A percentile compares a stretch with the other conserved stretches of the same genome.
Conservation (phyloP, 92 coral and sea anemone genomes). For the Desmophyllum pertusum region DNA sequence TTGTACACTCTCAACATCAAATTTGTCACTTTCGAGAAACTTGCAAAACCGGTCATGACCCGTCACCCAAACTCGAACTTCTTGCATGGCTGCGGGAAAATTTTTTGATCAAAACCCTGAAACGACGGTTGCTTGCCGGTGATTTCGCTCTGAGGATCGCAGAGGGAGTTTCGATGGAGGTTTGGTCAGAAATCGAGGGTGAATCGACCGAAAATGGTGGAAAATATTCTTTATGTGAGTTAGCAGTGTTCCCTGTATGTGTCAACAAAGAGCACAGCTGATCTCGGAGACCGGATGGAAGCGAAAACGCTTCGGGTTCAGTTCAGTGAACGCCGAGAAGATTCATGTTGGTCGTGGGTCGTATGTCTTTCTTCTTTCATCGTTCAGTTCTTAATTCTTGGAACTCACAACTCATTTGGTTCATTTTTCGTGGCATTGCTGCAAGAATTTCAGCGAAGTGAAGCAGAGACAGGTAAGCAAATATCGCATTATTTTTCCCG, state of each 20-base stretch:
- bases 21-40: conserved; percentile 42
- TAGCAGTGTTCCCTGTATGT: conserved; percentile 3
- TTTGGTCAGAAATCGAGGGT: conserved; percentile 29
- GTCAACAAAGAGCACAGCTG: conserved; percentile 14
- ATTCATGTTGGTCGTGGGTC: conserved; percentile 78
- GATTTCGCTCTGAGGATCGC: neutral
- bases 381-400: conserved; percentile 68
- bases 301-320: conserved; percentile 45
- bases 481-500: conserved; percentile 17
- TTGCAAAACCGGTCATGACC: conserved; percentile 80
- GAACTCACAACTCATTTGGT: conserved; percentile 77
- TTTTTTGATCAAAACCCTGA: conserved; percentile 35
- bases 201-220: conserved; percentile 32
- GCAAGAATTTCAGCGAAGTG: conserved; percentile 75
- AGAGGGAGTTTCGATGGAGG: conserved; percentile 34
- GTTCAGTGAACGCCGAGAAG: conserved; percentile 49
- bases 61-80: conserved; percentile 45
- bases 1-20: conserved; percentile 4
- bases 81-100: conserved; percentile 45
- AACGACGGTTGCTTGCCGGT: conserved; percentile 25
- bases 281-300: conserved; percentile 28
- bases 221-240: neutral
- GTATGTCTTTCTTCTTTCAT: conserved; percentile 66
- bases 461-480: conserved; percentile 80
- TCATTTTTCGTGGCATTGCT: conserved; percentile 81